Evolutionary conservation across 2,113 vertebrate species (phyloP).

Genomic region (Tachuris rubrigastra): DNA sequence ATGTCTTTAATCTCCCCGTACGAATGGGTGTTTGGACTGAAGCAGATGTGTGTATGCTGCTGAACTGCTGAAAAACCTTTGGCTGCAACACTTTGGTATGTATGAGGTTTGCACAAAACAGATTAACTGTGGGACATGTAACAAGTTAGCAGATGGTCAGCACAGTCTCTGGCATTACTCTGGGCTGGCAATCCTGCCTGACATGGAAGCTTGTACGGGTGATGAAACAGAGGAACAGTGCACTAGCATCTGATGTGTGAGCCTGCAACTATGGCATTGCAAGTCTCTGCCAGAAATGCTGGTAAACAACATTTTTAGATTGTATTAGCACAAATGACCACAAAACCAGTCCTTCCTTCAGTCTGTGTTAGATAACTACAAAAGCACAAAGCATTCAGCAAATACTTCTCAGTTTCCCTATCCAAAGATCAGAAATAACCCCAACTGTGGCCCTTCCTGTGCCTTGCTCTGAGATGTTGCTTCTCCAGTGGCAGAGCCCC

Average conservation of each 20-base stretch:
- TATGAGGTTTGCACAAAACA: neutral
- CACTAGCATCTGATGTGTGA: neutral
- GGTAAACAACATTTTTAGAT: neutral
- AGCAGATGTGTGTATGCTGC: neutral
- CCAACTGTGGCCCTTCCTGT: neutral
- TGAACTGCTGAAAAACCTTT: neutral
- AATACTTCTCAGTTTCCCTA: neutral
- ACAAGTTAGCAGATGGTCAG: neutral
- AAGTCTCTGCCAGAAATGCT: neutral
- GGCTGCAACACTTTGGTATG: neutral
- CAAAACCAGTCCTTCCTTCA: neutral
- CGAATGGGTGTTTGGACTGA: neutral
- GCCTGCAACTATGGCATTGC: neutral
- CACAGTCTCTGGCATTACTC: neutral
- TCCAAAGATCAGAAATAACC: neutral
- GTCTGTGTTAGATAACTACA: neutral
- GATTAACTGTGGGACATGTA: neutral
- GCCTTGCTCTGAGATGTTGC: neutral
- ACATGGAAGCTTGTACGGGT: neutral
- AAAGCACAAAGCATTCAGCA: neutral
- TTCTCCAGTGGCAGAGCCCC: neutral
- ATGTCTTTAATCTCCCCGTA: neutral
- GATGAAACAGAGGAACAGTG: neutral
- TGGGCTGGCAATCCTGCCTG: neutral
- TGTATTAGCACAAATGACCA: neutral